Conservation (phyloP, 2,797 vertebrate species). For the Antennarius maculatus region DNA sequence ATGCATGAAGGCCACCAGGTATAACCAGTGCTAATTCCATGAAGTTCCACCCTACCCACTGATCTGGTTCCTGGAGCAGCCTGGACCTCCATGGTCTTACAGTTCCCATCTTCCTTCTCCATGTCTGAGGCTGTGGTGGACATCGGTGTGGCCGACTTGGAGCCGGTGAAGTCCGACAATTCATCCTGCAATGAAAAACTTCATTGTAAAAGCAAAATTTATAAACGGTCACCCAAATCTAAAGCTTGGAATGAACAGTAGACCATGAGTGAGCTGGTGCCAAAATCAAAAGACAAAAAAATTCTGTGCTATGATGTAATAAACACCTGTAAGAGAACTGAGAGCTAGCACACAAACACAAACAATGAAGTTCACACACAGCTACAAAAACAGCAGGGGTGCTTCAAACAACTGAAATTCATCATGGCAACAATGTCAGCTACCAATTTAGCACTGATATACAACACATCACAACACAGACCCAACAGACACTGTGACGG, state of each 20-base stretch:
- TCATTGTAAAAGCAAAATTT: constrained; percentile 1
- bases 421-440: constrained; percentile 27
- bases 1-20: not conserved
- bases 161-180: constrained; percentile 87
- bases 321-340: constrained; percentile 1
- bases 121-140: constrained; percentile 84
- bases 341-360: constrained; percentile 33
- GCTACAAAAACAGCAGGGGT: constrained; percentile 14
- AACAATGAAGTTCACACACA: constrained; percentile 23
- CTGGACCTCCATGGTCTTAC: constrained; percentile 89
- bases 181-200: constrained; percentile 88
- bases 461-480: constrained; percentile 46
- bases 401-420: constrained; percentile 46
- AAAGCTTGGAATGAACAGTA: not conserved
- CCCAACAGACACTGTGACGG: constrained; percentile 7
- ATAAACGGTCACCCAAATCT: not conserved
- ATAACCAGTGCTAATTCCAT: not conserved
- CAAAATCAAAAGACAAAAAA: not conserved
- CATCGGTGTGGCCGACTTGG: constrained; percentile 86
- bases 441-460: constrained; percentile 18
- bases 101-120: constrained; percentile 82
- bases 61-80: constrained; percentile 89
- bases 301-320: not conserved
- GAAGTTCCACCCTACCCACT: constrained; percentile 80
- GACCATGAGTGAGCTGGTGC: not conserved